Percentiles rank a stretch among this genome's conserved stretches.
These are phyloP conservation scores for Eristalis pertinax DNA, from an alignment of 2,888 invertebrate genomes.

Conservation along the genomic window DNA sequence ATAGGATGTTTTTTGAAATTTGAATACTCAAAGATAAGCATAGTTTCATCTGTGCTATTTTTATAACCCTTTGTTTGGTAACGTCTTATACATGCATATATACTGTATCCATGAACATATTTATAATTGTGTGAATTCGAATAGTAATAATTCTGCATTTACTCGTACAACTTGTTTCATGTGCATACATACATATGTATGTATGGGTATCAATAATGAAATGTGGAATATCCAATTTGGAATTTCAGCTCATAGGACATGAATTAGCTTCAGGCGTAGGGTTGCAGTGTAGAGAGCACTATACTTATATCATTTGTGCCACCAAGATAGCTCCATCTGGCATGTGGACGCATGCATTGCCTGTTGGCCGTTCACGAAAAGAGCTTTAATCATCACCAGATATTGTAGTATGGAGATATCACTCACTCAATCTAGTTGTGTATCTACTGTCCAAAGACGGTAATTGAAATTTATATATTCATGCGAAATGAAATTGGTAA, in stretches of 20 bases:
- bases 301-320: constrained; percentile 23
- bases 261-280: constrained; percentile 54
- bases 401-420: constrained; percentile 50
- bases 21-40: constrained; percentile 38
- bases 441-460: constrained; percentile 69
- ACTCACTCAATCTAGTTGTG: constrained; percentile 57
- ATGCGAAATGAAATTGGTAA: constrained; percentile 80
- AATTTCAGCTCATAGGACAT: constrained; percentile 62
- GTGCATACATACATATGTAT: constrained; percentile 6
- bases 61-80: constrained; percentile 30
- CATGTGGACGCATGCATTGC: constrained; percentile 2
- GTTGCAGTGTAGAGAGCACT: constrained; percentile 24
- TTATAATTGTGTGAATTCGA: not conserved
- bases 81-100: not conserved
- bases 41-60: constrained; percentile 38
- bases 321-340: constrained; percentile 35
- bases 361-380: constrained; percentile 34
- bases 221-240: constrained; percentile 69
- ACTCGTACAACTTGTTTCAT: constrained; percentile 31
- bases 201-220: constrained; percentile 66
- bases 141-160: constrained; percentile 58
- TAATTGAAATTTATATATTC: constrained; percentile 75
- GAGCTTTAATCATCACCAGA: constrained; percentile 57
- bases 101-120: not conserved
- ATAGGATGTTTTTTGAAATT: constrained; percentile 14